These are phyloP conservation scores for Acrocyrtus sp. DNA, from an alignment of 2,888 invertebrate species.

Conservation along the genomic window DNA sequence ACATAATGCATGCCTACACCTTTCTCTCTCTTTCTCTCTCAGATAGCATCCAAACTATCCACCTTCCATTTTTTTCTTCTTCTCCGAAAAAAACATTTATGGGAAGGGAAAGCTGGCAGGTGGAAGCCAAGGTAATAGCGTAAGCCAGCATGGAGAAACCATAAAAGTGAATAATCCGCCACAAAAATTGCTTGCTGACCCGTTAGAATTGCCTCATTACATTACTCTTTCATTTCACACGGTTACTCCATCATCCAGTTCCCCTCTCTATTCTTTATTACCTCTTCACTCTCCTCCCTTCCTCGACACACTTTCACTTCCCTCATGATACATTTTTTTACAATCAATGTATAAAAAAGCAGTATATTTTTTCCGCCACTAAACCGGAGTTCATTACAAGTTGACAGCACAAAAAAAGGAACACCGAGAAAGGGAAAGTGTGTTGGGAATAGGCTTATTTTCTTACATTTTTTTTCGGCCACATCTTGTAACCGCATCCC, in stretches of 20 bases:
- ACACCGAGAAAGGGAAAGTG: no score
- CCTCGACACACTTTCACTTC: no score
- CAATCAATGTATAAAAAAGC: neutral
- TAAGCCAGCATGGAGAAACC: slow-evolving; percentile 2
- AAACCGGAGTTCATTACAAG: neutral
- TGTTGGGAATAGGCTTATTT: neutral
- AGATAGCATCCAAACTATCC: no score
- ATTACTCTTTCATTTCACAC: slow-evolving; percentile 32
- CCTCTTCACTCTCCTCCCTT: neutral
- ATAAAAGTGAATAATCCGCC: slow-evolving; percentile 40
- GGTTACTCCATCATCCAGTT: slow-evolving; percentile 22
- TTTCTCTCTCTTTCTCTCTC: no score
- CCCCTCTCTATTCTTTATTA: slow-evolving; percentile 9
- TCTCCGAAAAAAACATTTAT: neutral
- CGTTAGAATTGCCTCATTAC: slow-evolving; percentile 32
- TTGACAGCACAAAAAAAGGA: no score
- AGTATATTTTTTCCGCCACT: no score
- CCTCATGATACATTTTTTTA: neutral
- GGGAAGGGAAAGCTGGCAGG: neutral
- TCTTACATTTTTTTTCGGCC: neutral
- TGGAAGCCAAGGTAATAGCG: neutral
- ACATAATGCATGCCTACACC: no score
- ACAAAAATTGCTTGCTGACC: slow-evolving; percentile 8
- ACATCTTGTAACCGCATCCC: slow-evolving; percentile 1
- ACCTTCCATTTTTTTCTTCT: no score